Conservation (phyloP, 2,888 invertebrate species). For the Drosophila tanythrix region DNA sequence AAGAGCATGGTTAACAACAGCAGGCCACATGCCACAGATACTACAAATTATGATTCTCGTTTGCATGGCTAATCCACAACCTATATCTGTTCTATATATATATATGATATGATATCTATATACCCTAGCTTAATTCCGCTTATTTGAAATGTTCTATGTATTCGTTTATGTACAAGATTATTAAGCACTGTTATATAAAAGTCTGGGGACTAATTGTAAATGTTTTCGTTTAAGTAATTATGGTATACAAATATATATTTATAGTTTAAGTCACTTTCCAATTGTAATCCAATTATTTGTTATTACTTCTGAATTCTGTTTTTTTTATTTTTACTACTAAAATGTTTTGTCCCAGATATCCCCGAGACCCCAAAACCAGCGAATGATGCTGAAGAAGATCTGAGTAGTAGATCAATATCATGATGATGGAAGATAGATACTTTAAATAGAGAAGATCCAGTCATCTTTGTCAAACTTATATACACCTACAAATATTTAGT, state of each 20-base stretch:
- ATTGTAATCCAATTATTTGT: slow-evolving; percentile 4
- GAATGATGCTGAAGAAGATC: neutral
- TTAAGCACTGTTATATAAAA: slow-evolving; percentile 9
- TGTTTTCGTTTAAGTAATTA: slow-evolving; percentile 10
- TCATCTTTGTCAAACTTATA: neutral
- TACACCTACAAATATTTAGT: slow-evolving; percentile 19
- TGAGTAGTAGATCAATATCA: neutral
- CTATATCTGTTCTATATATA: neutral
- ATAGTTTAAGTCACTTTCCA: neutral
- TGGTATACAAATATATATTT: slow-evolving; percentile 3
- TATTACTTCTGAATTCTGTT: neutral
- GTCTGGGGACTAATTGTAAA: slow-evolving; percentile 5
- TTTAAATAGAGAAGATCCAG: neutral
- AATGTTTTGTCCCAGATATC: neutral
- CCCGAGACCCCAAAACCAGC: neutral
- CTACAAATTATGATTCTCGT: slow-evolving; percentile 31
- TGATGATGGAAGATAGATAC: neutral
- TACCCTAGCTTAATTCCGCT: slow-evolving; percentile 13
- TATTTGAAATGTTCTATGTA: slow-evolving; percentile 30
- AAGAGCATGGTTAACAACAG: slow-evolving; percentile 46
- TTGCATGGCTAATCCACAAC: slow-evolving; percentile 27
- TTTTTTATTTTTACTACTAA: neutral
- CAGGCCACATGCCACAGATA: slow-evolving; percentile 3
- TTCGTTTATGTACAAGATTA: slow-evolving; percentile 26
- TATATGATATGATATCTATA: neutral